Evolutionary conservation across 2,888 invertebrate genomes (phyloP).

Genomic region (Lithophane semibrunnea): DNA sequence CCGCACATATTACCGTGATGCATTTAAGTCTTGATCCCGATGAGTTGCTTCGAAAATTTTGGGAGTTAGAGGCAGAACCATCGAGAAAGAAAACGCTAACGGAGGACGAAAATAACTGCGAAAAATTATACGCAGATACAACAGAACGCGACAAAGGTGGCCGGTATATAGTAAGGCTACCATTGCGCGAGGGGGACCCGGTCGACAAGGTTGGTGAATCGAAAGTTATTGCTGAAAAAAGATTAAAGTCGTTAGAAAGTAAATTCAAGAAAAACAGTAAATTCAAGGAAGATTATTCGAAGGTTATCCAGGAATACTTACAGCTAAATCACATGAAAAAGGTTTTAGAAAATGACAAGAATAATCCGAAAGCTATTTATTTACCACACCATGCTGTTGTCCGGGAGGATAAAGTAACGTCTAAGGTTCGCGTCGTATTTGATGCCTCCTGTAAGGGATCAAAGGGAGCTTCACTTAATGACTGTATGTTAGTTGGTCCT

Average conservation of each 20-base stretch:
- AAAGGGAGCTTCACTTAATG: not conserved
- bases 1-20: too few species aligned
- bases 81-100: too few species aligned
- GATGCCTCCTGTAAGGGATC: not conserved
- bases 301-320: not conserved
- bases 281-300: not conserved
- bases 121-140: not conserved
- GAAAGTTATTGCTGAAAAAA: not conserved
- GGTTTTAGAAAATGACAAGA: not conserved
- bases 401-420: constrained; percentile 20
- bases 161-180: not conserved
- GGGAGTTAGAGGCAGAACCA: too few species aligned
- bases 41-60: too few species aligned
- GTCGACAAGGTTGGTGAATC: not conserved
- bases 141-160: not conserved
- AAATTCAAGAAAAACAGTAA: not conserved
- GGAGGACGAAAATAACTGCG: too few species aligned
- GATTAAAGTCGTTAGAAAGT: not conserved
- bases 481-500: not conserved
- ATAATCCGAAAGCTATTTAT: not conserved
- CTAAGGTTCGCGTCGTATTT: constrained; percentile 8
- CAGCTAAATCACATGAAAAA: not conserved
- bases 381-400: constrained; percentile 31
- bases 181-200: not conserved
- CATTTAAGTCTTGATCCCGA: too few species aligned